phyloP scores from a whole-genome alignment of 2,888 invertebrate species.

The Sepiola atlantica region DNA sequence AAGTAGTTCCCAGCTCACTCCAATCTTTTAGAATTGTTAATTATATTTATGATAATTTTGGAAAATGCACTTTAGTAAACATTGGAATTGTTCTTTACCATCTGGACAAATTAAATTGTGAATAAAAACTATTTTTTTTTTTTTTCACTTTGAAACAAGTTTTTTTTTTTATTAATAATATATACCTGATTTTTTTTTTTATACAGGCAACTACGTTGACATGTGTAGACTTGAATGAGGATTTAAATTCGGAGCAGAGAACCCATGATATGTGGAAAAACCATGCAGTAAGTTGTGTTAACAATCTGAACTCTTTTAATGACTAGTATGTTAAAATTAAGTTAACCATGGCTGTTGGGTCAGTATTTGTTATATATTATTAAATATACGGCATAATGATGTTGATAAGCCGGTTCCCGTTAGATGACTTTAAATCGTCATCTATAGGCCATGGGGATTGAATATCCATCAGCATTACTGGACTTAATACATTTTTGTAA shows the following conservation, averaged over 20 bases:
- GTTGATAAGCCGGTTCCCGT: neutral
- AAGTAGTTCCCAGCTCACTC: too few relatives aligned
- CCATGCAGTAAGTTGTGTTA: constrained; percentile 61
- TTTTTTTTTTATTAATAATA: neutral
- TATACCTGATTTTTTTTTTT: neutral
- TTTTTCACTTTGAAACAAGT: neutral
- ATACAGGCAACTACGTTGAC: constrained; percentile 59
- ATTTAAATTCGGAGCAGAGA: constrained; percentile 58
- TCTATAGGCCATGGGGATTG: neutral
- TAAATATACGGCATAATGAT: neutral
- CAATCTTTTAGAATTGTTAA: too few relatives aligned
- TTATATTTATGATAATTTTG: too few relatives aligned
- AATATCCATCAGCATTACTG: neutral
- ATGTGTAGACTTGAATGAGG: constrained; percentile 65
- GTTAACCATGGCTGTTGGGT: too few relatives aligned
- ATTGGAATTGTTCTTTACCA: too few relatives aligned
- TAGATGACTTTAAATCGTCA: neutral
- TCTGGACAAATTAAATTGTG: too few relatives aligned
- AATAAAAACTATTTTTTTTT: too few relatives aligned
- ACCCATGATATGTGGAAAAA: constrained; percentile 61
- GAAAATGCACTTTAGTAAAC: too few relatives aligned
- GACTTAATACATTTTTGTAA: neutral
- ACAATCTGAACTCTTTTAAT: neutral
- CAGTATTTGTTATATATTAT: too few relatives aligned
- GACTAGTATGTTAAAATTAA: neutral